Evolutionary conservation across 2,113 vertebrate genomes (phyloP).

Genomic region (Salminus brasiliensis): DNA sequence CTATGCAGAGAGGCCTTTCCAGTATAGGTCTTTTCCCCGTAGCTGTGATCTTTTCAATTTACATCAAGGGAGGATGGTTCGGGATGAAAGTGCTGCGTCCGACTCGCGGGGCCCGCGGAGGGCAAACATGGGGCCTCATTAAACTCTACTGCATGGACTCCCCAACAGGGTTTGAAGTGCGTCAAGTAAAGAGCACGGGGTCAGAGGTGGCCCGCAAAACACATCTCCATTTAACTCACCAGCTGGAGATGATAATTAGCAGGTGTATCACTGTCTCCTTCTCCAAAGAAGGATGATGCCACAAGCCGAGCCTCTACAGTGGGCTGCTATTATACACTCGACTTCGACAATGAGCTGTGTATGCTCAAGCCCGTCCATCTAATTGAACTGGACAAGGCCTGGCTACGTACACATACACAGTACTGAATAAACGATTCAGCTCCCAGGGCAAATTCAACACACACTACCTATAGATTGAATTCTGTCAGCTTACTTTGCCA

Average conservation of each 20-base stretch:
- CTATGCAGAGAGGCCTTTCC: constrained; percentile 94
- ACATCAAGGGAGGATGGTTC: constrained; percentile 85
- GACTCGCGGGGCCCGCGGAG: constrained; percentile 81
- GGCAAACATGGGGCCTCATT: constrained; percentile 84
- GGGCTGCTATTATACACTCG: constrained; percentile 46
- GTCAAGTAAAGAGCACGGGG: constrained; percentile 79
- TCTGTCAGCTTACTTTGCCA: not conserved
- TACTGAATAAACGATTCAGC: not conserved
- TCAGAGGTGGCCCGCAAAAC: constrained; percentile 80
- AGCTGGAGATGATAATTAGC: constrained; percentile 84
- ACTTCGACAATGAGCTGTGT: constrained; percentile 35
- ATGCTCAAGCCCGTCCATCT: constrained; percentile 22
- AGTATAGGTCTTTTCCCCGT: constrained; percentile 88
- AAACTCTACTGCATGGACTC: constrained; percentile 60
- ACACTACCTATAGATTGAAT: not conserved
- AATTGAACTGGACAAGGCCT: constrained; percentile 27
- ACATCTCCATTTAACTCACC: constrained; percentile 85
- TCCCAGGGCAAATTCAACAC: not conserved
- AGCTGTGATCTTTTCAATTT: constrained; percentile 97
- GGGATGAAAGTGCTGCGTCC: constrained; percentile 85
- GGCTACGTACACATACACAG: constrained; percentile 5
- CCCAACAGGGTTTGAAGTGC: constrained; percentile 80
- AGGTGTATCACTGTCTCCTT: constrained; percentile 76
- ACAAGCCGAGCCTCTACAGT: constrained; percentile 26
- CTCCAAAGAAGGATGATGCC: constrained; percentile 65